Evolutionary conservation across 2,797 vertebrate genomes (phyloP).

Genomic region (Eurystomus glaucurus): DNA sequence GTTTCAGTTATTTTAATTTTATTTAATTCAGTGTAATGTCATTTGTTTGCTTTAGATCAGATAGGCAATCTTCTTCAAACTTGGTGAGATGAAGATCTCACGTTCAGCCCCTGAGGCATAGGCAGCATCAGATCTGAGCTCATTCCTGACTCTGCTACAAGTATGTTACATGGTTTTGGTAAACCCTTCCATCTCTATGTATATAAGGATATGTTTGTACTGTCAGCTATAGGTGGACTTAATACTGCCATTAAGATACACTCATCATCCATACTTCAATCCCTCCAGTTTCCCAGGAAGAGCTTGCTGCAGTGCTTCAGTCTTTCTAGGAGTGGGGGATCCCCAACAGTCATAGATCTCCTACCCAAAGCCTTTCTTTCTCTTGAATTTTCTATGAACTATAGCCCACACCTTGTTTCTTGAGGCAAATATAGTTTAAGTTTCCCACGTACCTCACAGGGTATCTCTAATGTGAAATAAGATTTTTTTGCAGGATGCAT

Average conservation of each 20-base stretch:
- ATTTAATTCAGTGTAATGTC: neutral
- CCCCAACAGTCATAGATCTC: neutral
- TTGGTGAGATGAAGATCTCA: neutral
- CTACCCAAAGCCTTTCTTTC: neutral
- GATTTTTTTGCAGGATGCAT: neutral
- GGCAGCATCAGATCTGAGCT: neutral
- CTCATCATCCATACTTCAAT: neutral
- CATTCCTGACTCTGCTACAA: neutral
- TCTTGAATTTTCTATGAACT: neutral
- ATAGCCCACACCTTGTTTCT: fast-evolving
- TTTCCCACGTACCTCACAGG: neutral
- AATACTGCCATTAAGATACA: neutral
- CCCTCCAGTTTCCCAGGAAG: neutral
- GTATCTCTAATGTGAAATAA: fast-evolving
- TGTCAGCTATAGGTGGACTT: neutral
- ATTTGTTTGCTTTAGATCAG: neutral
- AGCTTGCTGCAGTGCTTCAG: neutral
- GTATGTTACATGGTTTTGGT: neutral
- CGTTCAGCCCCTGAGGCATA: neutral
- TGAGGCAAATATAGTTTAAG: neutral
- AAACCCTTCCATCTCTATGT: neutral
- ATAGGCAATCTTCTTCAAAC: neutral
- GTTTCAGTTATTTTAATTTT: neutral
- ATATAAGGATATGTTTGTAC: neutral
- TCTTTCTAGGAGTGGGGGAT: neutral